These are phyloP conservation scores for Papilio helenus DNA, from an alignment of 1,140 invertebrate species.

Conservation along the genomic window DNA sequence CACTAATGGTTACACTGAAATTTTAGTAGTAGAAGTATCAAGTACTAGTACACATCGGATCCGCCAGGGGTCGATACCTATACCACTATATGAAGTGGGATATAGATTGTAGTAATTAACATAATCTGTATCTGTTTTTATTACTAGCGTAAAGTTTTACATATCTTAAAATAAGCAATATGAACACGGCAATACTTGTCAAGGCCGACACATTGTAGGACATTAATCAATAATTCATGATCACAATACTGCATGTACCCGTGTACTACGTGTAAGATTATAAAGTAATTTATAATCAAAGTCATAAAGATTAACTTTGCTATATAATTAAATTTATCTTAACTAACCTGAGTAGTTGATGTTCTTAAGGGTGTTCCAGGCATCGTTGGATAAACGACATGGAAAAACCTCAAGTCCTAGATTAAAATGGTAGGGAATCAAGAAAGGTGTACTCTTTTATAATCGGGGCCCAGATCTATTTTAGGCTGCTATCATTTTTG, in stretches of 20 bases:
- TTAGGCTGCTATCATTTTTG: too few species aligned
- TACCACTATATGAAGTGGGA: not conserved
- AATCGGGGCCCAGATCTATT: too few species aligned
- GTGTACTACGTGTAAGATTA: not conserved
- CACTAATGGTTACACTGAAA: too few species aligned
- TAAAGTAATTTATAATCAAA: not conserved
- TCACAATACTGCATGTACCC: not conserved
- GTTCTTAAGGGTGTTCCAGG: too few species aligned
- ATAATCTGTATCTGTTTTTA: not conserved
- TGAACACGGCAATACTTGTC: not conserved
- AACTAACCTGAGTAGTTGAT: too few species aligned
- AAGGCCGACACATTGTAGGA: conserved; percentile 6
- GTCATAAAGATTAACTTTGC: not conserved
- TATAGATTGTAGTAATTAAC: not conserved
- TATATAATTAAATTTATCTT: not conserved
- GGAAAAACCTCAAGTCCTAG: too few species aligned
- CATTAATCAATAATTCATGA: conserved; percentile 21
- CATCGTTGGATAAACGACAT: too few species aligned
- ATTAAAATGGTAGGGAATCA: too few species aligned
- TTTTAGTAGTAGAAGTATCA: too few species aligned
- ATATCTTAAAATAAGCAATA: conserved; percentile 10
- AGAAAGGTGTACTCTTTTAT: too few species aligned
- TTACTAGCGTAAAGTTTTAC: not conserved
- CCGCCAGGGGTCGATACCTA: too few species aligned
- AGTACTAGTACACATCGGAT: too few species aligned